Percentiles rank a stretch among this genome's conserved stretches.
Evolutionary conservation across 2,888 invertebrate genomes (phyloP).

Genomic region (Baronia brevicornis): DNA sequence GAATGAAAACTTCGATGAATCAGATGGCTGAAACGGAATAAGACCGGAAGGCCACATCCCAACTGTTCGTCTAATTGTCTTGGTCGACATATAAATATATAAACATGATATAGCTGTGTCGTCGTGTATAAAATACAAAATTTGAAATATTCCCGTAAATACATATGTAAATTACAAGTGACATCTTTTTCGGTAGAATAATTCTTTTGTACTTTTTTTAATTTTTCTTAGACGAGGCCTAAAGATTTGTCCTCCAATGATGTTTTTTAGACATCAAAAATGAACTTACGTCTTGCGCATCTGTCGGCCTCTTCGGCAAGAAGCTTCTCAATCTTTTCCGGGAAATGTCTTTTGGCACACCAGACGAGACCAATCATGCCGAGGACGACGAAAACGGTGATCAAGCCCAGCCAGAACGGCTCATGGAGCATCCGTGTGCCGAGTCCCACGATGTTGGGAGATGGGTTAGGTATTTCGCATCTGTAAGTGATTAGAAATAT

Average conservation of each 20-base stretch:
- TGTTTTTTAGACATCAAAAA: not conserved
- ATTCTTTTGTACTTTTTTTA: slow-evolving; percentile 21
- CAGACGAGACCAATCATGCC: slow-evolving; percentile 86
- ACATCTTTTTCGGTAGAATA: slow-evolving; percentile 21
- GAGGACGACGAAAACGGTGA: slow-evolving; percentile 88
- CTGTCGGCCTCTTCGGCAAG: slow-evolving; percentile 86
- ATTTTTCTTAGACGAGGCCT: slow-evolving; percentile 29
- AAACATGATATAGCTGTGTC: too few species aligned
- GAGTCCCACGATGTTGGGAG: slow-evolving; percentile 67
- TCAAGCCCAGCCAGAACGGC: slow-evolving; percentile 92
- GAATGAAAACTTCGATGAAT: too few species aligned
- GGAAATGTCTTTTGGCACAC: slow-evolving; percentile 90
- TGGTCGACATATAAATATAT: too few species aligned
- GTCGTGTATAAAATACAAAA: too few species aligned
- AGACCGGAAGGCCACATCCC: too few species aligned
- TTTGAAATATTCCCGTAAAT: too few species aligned
- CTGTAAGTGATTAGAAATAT: too few species aligned
- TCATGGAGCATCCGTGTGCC: slow-evolving; percentile 90
- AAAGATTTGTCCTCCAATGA: slow-evolving; percentile 49
- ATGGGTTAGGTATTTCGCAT: slow-evolving; percentile 82
- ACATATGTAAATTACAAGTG: too few species aligned
- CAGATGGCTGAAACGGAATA: too few species aligned
- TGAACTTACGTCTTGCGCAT: slow-evolving; percentile 78
- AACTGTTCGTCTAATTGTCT: too few species aligned
- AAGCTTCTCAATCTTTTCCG: slow-evolving; percentile 88